A percentile compares a stretch with the other conserved stretches of the same genome.
phyloP scores from a whole-genome alignment of 2,888 invertebrate genomes.

The Xestia rhomboidea region DNA sequence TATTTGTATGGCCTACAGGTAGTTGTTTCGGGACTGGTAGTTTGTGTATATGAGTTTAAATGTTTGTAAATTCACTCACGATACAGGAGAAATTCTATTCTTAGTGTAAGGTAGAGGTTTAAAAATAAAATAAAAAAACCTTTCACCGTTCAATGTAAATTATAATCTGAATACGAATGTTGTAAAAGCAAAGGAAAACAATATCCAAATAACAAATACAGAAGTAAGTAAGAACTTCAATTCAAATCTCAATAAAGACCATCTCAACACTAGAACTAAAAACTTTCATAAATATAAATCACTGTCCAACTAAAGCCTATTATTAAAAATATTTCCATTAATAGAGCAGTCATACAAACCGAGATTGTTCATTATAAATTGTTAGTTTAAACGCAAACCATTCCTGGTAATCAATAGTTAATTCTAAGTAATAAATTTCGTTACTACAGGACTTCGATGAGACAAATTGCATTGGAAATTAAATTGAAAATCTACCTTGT shows the following conservation, averaged over 20 bases:
- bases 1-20: neutral
- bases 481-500: constrained; percentile 61
- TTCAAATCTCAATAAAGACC: neutral
- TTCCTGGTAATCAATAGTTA: constrained; percentile 80
- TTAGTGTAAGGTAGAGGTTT: neutral
- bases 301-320: constrained; percentile 32
- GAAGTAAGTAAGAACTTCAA: neutral
- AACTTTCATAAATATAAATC: constrained; percentile 60
- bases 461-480: constrained; percentile 65
- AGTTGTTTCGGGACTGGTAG: neutral
- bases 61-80: neutral
- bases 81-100: neutral
- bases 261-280: constrained; percentile 1
- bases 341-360: constrained; percentile 72
- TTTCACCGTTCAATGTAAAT: neutral
- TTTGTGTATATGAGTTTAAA: neutral
- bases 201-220: neutral
- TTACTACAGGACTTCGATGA: constrained; percentile 70
- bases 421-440: constrained; percentile 81
- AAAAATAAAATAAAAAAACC: neutral
- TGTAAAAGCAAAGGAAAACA: neutral
- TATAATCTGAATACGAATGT: neutral
- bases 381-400: constrained; percentile 77
- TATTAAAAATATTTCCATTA: constrained; percentile 67
- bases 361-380: constrained; percentile 77